Evolutionary conservation across 2,113 vertebrate species (phyloP).

Genomic region (Osmerus eperlanus): DNA sequence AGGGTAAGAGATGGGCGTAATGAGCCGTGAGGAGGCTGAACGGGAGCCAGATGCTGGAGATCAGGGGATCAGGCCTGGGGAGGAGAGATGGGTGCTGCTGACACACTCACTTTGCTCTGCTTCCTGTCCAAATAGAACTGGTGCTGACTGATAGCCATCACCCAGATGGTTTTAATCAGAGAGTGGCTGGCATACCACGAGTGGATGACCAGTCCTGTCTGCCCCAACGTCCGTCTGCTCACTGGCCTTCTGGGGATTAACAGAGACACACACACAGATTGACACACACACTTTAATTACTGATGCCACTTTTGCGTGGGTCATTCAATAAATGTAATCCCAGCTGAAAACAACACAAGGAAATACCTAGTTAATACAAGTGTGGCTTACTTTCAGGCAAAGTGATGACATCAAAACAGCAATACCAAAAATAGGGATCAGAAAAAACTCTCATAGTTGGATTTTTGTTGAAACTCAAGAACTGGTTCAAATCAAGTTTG

Average conservation of each 20-base stretch:
- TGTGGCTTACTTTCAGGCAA: not conserved
- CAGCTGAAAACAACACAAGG: not conserved
- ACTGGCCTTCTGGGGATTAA: conserved; percentile 78
- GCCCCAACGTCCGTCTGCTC: conserved; percentile 89
- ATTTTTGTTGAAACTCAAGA: too few relatives aligned
- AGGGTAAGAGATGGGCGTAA: not conserved
- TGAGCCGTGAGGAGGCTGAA: not conserved
- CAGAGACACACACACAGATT: conserved; percentile 11
- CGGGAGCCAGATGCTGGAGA: not conserved
- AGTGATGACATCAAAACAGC: not conserved
- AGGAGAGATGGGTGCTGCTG: not conserved
- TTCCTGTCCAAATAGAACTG: conserved; percentile 98
- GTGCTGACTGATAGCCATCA: conserved; percentile 98
- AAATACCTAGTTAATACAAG: not conserved
- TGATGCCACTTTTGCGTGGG: not conserved
- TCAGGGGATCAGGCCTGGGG: not conserved
- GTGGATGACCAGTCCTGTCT: conserved; percentile 89
- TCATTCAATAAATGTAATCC: not conserved
- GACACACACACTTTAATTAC: conserved; percentile 19
- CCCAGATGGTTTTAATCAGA: conserved; percentile 99
- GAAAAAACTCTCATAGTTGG: not conserved
- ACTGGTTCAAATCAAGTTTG: too few relatives aligned
- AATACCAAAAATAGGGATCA: not conserved
- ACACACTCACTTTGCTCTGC: conserved; percentile 95
- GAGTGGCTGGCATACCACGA: conserved; percentile 98